Base-by-base conservation (phyloP, 1,140 invertebrate species). In the Orchestia grillus region DNA sequence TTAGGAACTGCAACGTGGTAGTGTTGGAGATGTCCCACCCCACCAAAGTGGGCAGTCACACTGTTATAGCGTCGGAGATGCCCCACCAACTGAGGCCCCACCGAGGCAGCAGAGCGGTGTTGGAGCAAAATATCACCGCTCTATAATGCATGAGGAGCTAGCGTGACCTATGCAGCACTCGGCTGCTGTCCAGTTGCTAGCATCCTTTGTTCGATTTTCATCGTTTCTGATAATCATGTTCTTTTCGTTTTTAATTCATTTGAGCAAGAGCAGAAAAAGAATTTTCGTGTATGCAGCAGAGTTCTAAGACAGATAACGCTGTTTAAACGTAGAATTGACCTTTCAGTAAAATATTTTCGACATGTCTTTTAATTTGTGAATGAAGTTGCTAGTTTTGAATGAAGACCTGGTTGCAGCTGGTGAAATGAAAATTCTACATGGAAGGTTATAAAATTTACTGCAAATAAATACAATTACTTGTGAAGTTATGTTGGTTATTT, bases 391-490 rank as follows among this genome's bases (percentile, higher is more conserved):
- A 3, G 11, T 36, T 77, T 77, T 77, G 15, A 23, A 8, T 77
- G 1, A 3, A 15, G n/a, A n/a, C n/a, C n/a, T n/a, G n/a, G n/a
- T n/a, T n/a, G n/a, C n/a, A n/a, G n/a, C n/a, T 23, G 11, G 62
- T 8, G 62, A 77, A 77, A 77, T 77, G 11, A 77, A 77, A 77
- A 8, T 36, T 77, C 62, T 77, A 77, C 3, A 28, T 23, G 42
- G 41, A 90, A 90, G 88, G n/a, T 90, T 90, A 90, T 90, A 90
- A 90, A 90, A 90, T 90, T 90, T 90, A 90, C 88, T 90, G 28
- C n/a, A 90, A 90, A 90, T 90, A 8, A 90, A 90, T 19, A 90
- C 43, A 44, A 42, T 90, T 90, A 44, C 4, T 90, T 90, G 43
- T 44, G 43, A 90, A 90, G 88, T 90, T 90, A 90, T 43, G 43